A percentile compares a stretch with the other conserved stretches of the same genome.
Conservation (phyloP, 1,140 invertebrate species). For the Lamellibrachia luymesi region DNA sequence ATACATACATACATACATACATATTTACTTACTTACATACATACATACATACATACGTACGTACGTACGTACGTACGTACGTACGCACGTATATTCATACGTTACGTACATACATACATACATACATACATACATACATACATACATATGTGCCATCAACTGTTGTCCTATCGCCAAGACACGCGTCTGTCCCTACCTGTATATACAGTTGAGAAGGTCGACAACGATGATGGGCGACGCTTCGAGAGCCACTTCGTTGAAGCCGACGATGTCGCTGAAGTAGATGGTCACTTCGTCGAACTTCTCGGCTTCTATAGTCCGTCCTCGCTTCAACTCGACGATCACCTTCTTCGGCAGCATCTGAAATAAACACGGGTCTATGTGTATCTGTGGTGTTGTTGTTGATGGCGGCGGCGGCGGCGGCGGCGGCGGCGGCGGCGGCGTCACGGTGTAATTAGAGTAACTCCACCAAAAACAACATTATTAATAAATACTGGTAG, state of each 20-base stretch:
- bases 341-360: background rate
- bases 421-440: too few species aligned
- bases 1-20: slow-evolving; percentile 12
- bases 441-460: background rate
- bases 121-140: too few species aligned
- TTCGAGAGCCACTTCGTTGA: slow-evolving; percentile 73
- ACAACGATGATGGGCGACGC: background rate
- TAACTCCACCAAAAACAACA: background rate
- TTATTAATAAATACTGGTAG: background rate
- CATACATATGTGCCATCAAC: background rate
- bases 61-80: background rate
- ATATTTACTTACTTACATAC: background rate
- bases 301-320: slow-evolving; percentile 81
- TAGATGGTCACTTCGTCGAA: slow-evolving; percentile 90
- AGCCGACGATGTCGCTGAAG: slow-evolving; percentile 93
- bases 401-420: background rate
- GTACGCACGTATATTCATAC: background rate
- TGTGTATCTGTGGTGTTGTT: background rate
- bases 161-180: background rate
- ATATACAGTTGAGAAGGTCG: background rate
- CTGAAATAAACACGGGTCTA: background rate
- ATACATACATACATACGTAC: background rate
- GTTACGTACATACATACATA: too few species aligned
- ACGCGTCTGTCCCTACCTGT: background rate
- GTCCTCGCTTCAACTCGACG: slow-evolving; percentile 70